A percentile compares a stretch with the other conserved stretches of the same genome.
These are phyloP conservation scores for Atta texana DNA, from an alignment of 1,140 invertebrate species.

Conservation along the genomic window DNA sequence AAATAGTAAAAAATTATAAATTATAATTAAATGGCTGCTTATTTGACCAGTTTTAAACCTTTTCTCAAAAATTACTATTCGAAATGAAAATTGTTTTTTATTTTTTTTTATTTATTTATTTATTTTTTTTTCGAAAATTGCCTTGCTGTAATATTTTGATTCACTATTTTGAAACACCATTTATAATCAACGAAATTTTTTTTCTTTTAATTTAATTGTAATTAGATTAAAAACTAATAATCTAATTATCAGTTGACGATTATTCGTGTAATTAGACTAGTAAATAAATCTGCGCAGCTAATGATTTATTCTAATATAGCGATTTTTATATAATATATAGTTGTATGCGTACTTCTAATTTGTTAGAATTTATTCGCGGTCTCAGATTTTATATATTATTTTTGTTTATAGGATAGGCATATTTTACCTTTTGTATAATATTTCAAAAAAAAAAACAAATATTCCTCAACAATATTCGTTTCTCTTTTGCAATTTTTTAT, in stretches of 20 bases:
- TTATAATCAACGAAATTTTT: not conserved
- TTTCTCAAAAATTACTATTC: too few relatives aligned
- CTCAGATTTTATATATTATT: not conserved
- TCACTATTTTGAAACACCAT: too few relatives aligned
- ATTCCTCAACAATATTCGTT: not conserved
- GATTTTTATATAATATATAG: not conserved
- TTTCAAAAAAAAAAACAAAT: too few relatives aligned
- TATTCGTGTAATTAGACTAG: not conserved
- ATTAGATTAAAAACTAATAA: not conserved
- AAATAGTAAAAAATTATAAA: too few relatives aligned
- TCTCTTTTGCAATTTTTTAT: conserved; percentile 25
- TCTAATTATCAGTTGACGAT: not conserved
- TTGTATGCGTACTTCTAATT: conserved; percentile 6
- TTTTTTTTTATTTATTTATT: too few relatives aligned
- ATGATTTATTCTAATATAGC: not conserved
- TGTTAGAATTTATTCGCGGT: not conserved
- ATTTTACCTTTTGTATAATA: not conserved
- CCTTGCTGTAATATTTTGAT: too few relatives aligned
- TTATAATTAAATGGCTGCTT: too few relatives aligned
- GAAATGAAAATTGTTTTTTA: too few relatives aligned
- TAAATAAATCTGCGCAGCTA: not conserved
- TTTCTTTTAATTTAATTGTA: not conserved
- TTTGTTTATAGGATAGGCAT: conserved; percentile 32
- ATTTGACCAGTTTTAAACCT: too few relatives aligned
- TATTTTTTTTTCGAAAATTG: too few relatives aligned